Evolutionary conservation across 2,888 invertebrate species (phyloP).

Genomic region (Polyommatus icarus): DNA sequence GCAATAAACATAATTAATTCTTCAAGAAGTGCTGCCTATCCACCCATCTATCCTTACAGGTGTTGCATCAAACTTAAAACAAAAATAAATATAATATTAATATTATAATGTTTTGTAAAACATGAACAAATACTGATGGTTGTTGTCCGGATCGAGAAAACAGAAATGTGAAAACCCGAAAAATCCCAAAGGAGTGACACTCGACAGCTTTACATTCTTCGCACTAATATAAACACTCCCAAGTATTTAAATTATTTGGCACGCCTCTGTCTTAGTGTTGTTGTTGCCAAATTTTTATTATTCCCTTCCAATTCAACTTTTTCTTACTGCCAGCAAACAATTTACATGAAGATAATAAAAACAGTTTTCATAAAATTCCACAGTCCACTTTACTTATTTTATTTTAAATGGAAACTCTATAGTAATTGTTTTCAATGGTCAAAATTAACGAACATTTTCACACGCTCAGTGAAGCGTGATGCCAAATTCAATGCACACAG

Average conservation of each 20-base stretch:
- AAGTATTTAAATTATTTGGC: background rate
- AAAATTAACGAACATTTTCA: background rate
- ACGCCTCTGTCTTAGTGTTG: background rate
- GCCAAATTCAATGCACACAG: background rate
- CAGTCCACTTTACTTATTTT: background rate
- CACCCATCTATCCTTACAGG: too few species aligned
- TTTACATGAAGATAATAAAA: background rate
- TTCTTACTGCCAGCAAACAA: background rate
- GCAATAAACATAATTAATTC: too few species aligned
- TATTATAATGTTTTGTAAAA: too few species aligned
- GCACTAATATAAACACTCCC: background rate
- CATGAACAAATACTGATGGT: too few species aligned
- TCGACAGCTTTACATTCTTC: background rate
- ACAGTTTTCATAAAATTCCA: background rate
- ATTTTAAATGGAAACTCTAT: background rate
- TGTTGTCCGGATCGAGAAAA: too few species aligned
- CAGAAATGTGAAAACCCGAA: too few species aligned
- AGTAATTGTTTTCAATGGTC: background rate
- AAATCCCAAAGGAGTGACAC: background rate
- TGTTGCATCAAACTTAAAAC: too few species aligned
- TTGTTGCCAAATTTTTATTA: slow-evolving; percentile 3
- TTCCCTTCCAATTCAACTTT: background rate
- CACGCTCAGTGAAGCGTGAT: slow-evolving; percentile 1
- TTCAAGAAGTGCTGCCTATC: background rate
- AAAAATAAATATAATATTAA: too few species aligned